These are phyloP conservation scores for Corythornis cristatus DNA, from an alignment of 2,113 vertebrate genomes.

Conservation along the genomic window DNA sequence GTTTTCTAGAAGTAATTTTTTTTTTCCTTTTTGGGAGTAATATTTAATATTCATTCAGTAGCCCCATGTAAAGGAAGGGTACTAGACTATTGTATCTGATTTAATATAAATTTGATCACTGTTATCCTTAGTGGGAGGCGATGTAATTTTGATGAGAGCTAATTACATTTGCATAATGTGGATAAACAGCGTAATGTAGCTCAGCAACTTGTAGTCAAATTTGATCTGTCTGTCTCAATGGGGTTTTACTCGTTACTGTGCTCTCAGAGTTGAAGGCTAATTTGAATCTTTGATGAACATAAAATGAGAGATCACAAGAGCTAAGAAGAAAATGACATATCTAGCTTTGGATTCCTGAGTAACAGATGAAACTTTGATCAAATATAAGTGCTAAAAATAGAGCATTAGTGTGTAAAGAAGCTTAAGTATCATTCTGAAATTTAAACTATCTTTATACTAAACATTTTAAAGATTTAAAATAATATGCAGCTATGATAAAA, in stretches of 20 bases:
- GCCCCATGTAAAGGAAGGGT: constrained; percentile 64
- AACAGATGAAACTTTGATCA: constrained; percentile 21
- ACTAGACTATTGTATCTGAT: constrained; percentile 77
- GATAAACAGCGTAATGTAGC: constrained; percentile 86
- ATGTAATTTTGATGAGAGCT: constrained; percentile 82
- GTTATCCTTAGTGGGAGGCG: constrained; percentile 79
- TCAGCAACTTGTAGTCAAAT: constrained; percentile 81
- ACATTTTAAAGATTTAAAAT: too few species aligned
- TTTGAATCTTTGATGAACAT: constrained; percentile 68
- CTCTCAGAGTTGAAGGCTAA: constrained; percentile 63
- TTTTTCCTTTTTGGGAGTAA: background rate
- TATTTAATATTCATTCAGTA: constrained; percentile 69
- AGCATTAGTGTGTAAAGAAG: background rate
- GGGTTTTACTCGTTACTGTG: constrained; percentile 72
- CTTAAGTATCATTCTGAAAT: background rate
- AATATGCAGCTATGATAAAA: background rate
- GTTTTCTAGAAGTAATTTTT: constrained; percentile 33
- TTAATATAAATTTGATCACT: constrained; percentile 76
- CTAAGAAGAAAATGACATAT: constrained; percentile 17
- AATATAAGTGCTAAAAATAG: background rate
- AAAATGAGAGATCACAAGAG: constrained; percentile 37
- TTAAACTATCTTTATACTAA: background rate
- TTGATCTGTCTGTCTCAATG: constrained; percentile 80
- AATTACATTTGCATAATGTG: constrained; percentile 90
- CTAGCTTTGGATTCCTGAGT: background rate